A percentile compares a stretch with the other conserved stretches of the same genome.
phyloP scores from a whole-genome alignment of 2,888 invertebrate species.

The Metallyticus violacea region DNA sequence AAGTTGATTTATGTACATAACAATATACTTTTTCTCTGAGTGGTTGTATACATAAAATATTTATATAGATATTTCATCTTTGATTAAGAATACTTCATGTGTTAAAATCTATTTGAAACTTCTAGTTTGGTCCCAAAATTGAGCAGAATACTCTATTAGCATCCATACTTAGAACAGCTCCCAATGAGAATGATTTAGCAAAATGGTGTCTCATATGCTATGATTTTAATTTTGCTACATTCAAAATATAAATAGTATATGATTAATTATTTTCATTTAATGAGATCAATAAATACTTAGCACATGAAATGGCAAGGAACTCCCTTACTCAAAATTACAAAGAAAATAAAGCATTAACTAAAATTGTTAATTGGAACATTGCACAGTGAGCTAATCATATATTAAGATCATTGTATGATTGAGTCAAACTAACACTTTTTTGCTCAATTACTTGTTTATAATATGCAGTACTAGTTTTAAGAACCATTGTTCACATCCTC shows the following conservation, averaged over 20 bases:
- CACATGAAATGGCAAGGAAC: neutral
- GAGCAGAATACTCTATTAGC: slow-evolving; percentile 15
- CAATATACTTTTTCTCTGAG: neutral
- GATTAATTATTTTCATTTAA: neutral
- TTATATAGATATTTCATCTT: neutral
- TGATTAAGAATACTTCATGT: neutral
- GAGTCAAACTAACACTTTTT: too few relatives aligned
- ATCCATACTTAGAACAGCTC: neutral
- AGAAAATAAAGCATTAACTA: neutral
- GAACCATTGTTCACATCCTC: too few relatives aligned
- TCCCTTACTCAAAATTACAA: neutral
- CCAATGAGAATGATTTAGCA: neutral
- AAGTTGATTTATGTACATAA: neutral
- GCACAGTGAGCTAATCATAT: too few relatives aligned
- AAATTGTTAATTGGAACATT: too few relatives aligned
- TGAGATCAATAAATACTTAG: neutral
- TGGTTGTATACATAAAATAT: neutral
- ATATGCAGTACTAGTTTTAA: too few relatives aligned
- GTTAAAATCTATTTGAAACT: neutral
- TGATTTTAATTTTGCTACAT: neutral
- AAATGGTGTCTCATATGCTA: too few relatives aligned
- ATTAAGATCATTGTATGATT: too few relatives aligned
- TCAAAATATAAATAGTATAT: neutral
- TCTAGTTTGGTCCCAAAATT: slow-evolving; percentile 27
- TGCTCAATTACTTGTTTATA: too few relatives aligned